Evolutionary conservation across 2,797 vertebrate species (phyloP), one percentile per base, ranked within the genome.

Genomic region (Enteromius mattozi): DNA sequence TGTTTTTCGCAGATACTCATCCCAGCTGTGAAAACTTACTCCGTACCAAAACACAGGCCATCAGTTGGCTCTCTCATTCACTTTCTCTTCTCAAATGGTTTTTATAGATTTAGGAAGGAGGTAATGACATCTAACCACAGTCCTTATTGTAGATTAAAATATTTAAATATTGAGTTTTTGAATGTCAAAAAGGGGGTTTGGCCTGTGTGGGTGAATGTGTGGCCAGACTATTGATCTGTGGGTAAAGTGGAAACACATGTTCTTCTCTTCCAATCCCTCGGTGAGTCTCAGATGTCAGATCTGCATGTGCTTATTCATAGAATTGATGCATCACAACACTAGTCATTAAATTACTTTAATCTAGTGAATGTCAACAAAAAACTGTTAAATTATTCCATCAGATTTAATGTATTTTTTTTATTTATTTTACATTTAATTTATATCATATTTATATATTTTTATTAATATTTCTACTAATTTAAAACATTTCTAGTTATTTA

Each of bases 21-120:
- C 83, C 88, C 92, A 94, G 92, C 93, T 94, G 93, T 92, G 92
- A 93, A 92, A 92, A 94, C 91, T 92, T 68, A 47, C 8, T 21
- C 63, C 49, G 59, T 86, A 86, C 86, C 87, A 87, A 87, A 89
- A 87, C 86, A 86, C 69, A 71, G 6, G 71, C 72, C 42, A 61
- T 76, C 77, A 80, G 72, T 82, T 81, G 82, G 30, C 81, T 85
- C 49, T 76, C 66, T 87, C 56, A 72, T 63, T 82, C 33, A 77
- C 69, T 82, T 56, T 85, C 71, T 80, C 78, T 80, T 87, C 86
- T 85, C 80, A 86, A 37, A 81, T 81, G 63, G 65, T 87, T 76
- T 84, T 90, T 86, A 66, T 81, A 70, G 81, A 85, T 35, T 45
- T 13, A 45, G 70, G n/a, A 59, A 78, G 45, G 71, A 63, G 70